Evolutionary conservation across 2,888 invertebrate species (phyloP), one percentile per base, ranked within the genome.

Genomic region (Antheraea assamensis): DNA sequence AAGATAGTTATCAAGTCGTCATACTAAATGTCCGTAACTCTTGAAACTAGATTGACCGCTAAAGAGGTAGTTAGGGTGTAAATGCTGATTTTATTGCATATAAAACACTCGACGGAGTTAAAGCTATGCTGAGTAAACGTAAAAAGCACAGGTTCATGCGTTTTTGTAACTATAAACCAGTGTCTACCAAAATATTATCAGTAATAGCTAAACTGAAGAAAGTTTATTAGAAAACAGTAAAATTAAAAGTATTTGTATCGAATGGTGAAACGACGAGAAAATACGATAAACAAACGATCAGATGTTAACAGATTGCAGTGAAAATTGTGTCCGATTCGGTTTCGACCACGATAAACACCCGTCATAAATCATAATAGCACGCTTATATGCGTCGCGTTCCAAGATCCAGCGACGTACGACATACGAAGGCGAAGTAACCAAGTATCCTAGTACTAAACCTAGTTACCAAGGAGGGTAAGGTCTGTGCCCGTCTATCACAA

Each of bases 1-100:
- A 64, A 30, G 30, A 30, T 64, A 61, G 61, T 61, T 61, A 55
- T 55, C 55, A 55, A 55, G 61, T 61, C 61, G 27, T 61, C 61
- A 17, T 61, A 61, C 30, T 64, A 64, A 64, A 64, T 64, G 61
- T 64, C 17, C 61, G 19, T 30, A 64, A 30, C 30, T 64, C 30
- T 64, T 64, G 30, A 17, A 64, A 64, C 61, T 64, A 64, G 61
- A 64, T 30, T 64, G 17, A 13, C 61, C 5, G 27, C 61, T 64
- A 30, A 30, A 30, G 61, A 30, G 27, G 17, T 61, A n/a, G 27
- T 3, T 61, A 27, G 13, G 27, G 61, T 61, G 61, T 27, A 15
- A 10, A 61, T 27, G 13, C 13, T n/a, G 3, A 58, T n/a, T 27
- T 61, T 61, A 27, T 27, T 27, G 27, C 27, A 7, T 61, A 64